phyloP scores from a whole-genome alignment of 2,888 invertebrate genomes.

The Archaeoteleia sp. region DNA sequence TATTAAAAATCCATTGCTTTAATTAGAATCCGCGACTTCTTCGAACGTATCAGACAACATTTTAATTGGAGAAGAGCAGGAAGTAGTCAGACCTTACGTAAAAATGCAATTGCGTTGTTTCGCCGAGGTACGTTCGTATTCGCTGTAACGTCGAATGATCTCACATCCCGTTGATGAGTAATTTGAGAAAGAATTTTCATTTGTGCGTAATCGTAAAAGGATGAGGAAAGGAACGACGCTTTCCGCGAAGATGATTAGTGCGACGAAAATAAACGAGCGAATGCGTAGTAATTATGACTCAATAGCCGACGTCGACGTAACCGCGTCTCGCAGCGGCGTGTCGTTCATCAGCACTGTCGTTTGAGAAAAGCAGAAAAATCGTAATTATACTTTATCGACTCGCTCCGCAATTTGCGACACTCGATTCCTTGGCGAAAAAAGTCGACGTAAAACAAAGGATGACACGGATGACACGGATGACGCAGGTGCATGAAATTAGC shows the following conservation, averaged over 20 bases:
- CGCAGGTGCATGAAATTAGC: slow-evolving; percentile 2
- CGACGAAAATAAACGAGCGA: slow-evolving; percentile 10
- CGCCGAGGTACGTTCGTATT: slow-evolving; percentile 18
- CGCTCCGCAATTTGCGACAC: not conserved
- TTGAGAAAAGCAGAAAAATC: not conserved
- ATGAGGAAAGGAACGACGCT: slow-evolving; percentile 13
- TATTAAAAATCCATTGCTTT: slow-evolving; percentile 8
- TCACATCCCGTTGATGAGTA: slow-evolving; percentile 9
- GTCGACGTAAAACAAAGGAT: not conserved
- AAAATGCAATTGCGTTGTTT: slow-evolving; percentile 50
- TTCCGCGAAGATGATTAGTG: slow-evolving; percentile 23
- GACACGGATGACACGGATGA: not conserved
- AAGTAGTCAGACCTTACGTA: slow-evolving; percentile 38
- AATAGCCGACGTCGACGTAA: too few relatives aligned
- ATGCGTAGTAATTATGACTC: slow-evolving; percentile 11
- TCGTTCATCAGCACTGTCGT: too few relatives aligned
- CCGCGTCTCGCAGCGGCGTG: too few relatives aligned
- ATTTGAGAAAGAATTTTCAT: slow-evolving; percentile 13
- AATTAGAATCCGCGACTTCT: slow-evolving; percentile 25
- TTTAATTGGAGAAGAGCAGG: slow-evolving; percentile 39
- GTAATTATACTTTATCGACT: not conserved
- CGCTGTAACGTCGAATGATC: slow-evolving; percentile 34
- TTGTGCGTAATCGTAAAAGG: not conserved
- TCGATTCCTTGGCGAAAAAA: not conserved
- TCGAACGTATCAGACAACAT: slow-evolving; percentile 5